phyloP scores from a whole-genome alignment of 2,113 vertebrate species.

The Barbus barbus region DNA sequence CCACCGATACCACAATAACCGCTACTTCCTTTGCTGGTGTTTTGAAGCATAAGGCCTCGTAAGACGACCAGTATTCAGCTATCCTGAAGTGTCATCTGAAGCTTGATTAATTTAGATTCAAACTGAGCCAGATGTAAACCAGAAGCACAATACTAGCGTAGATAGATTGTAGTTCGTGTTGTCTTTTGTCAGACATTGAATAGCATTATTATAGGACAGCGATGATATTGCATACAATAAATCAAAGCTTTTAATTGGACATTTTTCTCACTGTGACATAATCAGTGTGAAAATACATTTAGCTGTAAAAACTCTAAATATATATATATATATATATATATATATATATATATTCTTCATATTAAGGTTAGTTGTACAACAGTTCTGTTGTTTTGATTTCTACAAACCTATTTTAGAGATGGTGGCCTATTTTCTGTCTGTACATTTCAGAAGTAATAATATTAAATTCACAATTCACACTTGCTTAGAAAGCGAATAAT shows the following conservation, averaged over 20 bases:
- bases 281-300: not conserved
- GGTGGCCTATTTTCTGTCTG: not conserved
- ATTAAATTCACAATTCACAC: not conserved
- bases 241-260: not conserved
- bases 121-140: not conserved
- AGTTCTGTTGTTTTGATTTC: not conserved
- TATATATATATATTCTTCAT: too few species aligned
- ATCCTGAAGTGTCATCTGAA: not conserved
- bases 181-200: not conserved
- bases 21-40: conserved; percentile 33
- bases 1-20: conserved; percentile 48
- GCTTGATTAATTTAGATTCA: not conserved
- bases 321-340: too few species aligned
- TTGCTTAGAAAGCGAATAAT: not conserved
- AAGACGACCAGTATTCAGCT: not conserved
- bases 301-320: not conserved
- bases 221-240: not conserved
- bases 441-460: not conserved
- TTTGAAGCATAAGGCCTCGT: not conserved
- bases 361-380: not conserved
- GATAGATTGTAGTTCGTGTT: not conserved
- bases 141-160: not conserved
- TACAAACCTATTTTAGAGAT: not conserved
- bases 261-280: not conserved
- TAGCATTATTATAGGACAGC: not conserved